Evolutionary conservation across 1,140 invertebrate species (phyloP), one percentile per base, ranked within the genome.

Genomic region (Adoxophyes honmai): DNA sequence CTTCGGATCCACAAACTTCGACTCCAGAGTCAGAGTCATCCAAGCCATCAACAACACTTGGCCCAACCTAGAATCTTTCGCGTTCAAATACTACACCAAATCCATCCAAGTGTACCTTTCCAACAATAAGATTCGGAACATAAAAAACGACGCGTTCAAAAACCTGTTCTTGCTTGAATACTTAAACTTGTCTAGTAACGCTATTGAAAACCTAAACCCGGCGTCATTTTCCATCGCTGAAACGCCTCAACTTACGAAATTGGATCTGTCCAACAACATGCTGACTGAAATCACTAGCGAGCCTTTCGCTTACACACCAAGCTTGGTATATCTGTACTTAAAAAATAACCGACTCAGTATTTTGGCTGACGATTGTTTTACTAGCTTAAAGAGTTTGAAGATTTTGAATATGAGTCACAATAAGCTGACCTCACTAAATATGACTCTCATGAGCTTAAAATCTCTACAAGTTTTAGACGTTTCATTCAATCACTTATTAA

Each of bases 1-100:
- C 55, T 86, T 86, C 39, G 70, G 79, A 9, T 53, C 76, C 4
- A 86, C 83, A 3, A 86, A 84, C 44, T 86, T 86, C 21, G 81
- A 86, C 54, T 64, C 65, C 1, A 63, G 73, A 52, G 78, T 86
- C 13, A 63, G 72, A 33, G 39, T 54, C 34, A 68, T 86, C 15
- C 59, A 55, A 57, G 79, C 68, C 0, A 18, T 18, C 3, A 33
- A 59, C 11, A 84, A 81, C 42, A 55, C 14, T 9, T 84, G 79
- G 79, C 53, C 21, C 2, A 57, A 5, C 5, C 65, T 86, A 34
- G 65, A 64, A 21, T 39, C 51, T 21, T 15, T 42, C 4, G 42
- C 66, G 0, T 79, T 86, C 15, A 71, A 64, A 57, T 86, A 82
- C 48, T 86, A 74, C 52, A 48, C 54, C 4, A 75, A 75, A 51